Evolutionary conservation across 2,888 invertebrate genomes (phyloP).

Genomic region (Eledona agricola): DNA sequence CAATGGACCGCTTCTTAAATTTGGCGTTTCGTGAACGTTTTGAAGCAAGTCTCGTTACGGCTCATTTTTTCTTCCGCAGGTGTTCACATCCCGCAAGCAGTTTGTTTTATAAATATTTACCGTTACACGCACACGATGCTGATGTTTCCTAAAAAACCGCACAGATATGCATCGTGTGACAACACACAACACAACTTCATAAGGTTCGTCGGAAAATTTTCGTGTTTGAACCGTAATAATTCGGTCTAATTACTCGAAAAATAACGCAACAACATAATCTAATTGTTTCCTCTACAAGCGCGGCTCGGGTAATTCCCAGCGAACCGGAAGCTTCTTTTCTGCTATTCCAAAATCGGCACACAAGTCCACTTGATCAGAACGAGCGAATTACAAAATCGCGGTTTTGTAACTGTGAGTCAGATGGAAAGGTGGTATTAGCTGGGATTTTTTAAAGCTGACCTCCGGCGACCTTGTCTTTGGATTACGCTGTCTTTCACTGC

Average conservation of each 20-base stretch:
- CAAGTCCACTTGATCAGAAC: background rate
- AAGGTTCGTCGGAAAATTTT: too few relatives aligned
- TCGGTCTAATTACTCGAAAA: conserved; percentile 22
- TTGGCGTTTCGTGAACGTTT: too few relatives aligned
- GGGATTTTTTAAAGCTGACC: conserved; percentile 21
- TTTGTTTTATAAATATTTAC: too few relatives aligned
- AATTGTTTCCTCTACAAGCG: conserved; percentile 13
- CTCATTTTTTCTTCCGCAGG: too few relatives aligned
- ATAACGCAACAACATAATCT: conserved; percentile 16
- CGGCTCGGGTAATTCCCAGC: conserved; percentile 11
- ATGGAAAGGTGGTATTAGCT: conserved; percentile 21
- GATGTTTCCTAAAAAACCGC: too few relatives aligned
- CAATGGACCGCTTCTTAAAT: too few relatives aligned
- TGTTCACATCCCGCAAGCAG: too few relatives aligned
- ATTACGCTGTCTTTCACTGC: conserved; percentile 20
- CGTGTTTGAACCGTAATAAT: conserved; percentile 3
- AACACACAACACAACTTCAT: too few relatives aligned
- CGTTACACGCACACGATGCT: too few relatives aligned
- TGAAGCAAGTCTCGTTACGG: too few relatives aligned
- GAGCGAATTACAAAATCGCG: conserved; percentile 11
- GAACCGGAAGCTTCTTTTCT: conserved; percentile 15
- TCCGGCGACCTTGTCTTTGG: conserved; percentile 11
- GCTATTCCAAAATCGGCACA: background rate
- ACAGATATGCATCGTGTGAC: too few relatives aligned
- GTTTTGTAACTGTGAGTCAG: conserved; percentile 25